Percentiles rank a stretch among this genome's conserved stretches.
Conservation (phyloP, 92 coral and sea anemone genomes). For the Montipora capitata region DNA sequence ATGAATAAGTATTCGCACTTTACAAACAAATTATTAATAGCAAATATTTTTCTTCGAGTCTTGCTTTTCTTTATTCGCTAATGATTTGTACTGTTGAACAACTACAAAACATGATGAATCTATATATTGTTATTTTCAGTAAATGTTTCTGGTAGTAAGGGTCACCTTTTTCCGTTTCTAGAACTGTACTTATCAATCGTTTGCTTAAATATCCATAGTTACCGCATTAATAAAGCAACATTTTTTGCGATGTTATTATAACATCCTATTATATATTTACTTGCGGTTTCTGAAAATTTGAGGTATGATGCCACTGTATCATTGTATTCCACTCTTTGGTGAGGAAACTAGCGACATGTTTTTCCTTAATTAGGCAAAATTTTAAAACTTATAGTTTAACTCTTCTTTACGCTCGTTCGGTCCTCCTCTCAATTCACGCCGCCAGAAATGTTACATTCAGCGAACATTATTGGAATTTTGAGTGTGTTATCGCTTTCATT, state of each 20-base stretch:
- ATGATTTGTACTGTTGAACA: too few species aligned
- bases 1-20: not conserved
- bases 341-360: too few species aligned
- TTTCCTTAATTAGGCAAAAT: not conserved
- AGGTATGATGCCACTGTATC: constrained; percentile 1
- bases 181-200: not conserved
- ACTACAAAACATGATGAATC: too few species aligned
- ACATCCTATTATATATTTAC: not conserved
- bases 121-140: not conserved
- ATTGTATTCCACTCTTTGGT: not conserved
- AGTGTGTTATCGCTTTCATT: not conserved
- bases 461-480: constrained; percentile 5
- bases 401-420: not conserved
- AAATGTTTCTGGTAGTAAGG: not conserved
- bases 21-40: too few species aligned
- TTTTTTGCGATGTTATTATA: not conserved
- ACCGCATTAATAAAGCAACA: constrained; percentile 9
- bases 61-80: too few species aligned
- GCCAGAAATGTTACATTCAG: constrained; percentile 14
- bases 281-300: constrained; percentile 44
- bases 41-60: too few species aligned
- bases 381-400: not conserved
- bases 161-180: not conserved
- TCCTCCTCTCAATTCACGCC: too few species aligned
- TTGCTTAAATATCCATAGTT: constrained; percentile 6